Evolutionary conservation across 2,888 invertebrate genomes (phyloP).

Genomic region (Agrotis segetum): DNA sequence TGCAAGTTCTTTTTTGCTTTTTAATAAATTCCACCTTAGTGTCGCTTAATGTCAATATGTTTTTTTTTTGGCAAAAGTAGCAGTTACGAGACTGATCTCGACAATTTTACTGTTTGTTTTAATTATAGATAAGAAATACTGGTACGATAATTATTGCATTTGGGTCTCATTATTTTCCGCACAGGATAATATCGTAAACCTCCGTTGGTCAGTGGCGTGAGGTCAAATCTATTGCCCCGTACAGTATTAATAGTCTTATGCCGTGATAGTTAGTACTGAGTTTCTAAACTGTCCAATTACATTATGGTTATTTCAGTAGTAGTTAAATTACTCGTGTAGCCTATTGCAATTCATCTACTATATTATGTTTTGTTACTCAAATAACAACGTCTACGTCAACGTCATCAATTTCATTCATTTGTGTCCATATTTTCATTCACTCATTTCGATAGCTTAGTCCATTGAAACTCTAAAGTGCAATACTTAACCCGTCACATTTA

Average conservation of each 20-base stretch:
- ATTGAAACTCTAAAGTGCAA: no score
- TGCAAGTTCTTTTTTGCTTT: not conserved
- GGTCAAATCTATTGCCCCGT: slow-evolving; percentile 4
- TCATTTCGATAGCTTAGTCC: no score
- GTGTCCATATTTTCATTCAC: no score
- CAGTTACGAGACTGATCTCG: not conserved
- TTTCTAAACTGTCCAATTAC: slow-evolving; percentile 8
- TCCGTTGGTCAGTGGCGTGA: slow-evolving; percentile 8
- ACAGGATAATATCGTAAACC: slow-evolving; percentile 22
- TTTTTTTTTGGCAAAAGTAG: not conserved
- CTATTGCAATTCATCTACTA: no score
- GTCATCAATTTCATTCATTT: no score
- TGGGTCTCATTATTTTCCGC: not conserved
- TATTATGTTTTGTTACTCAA: not conserved
- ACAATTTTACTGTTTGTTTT: no score
- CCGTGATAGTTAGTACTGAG: not conserved
- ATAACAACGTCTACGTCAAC: not conserved
- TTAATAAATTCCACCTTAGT: not conserved
- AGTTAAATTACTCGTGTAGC: not conserved
- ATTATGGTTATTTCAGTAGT: not conserved
- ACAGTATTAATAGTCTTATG: slow-evolving; percentile 8
- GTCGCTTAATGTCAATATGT: no score
- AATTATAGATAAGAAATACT: not conserved
- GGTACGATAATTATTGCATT: not conserved
- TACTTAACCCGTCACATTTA: not conserved